These are phyloP conservation scores for Oligia latruncula DNA, from an alignment of 2,888 invertebrate genomes.

Conservation along the genomic window DNA sequence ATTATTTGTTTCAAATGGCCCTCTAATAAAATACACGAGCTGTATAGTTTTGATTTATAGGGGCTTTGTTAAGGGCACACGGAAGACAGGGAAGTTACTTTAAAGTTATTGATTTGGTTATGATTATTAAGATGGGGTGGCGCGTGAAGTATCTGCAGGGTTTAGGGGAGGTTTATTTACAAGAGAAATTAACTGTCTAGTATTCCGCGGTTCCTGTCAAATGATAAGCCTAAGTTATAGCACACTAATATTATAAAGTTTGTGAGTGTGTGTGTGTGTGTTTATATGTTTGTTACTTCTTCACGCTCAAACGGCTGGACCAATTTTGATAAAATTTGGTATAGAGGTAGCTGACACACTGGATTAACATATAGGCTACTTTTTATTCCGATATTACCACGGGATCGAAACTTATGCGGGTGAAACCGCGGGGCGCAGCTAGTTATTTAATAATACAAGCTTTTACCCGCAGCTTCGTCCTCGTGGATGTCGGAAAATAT, in stretches of 20 bases:
- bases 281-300: too few relatives aligned
- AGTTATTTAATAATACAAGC: neutral
- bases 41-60: constrained; percentile 65
- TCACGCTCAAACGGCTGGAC: too few relatives aligned
- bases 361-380: too few relatives aligned
- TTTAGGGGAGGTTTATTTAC: too few relatives aligned
- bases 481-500: neutral
- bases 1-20: constrained; percentile 70
- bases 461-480: neutral
- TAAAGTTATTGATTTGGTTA: constrained; percentile 36
- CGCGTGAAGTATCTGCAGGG: neutral
- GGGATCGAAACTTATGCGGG: too few relatives aligned
- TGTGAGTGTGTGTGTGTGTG: too few relatives aligned
- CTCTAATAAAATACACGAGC: constrained; percentile 64
- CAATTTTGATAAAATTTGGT: too few relatives aligned
- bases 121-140: constrained; percentile 16
- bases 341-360: too few relatives aligned
- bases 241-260: too few relatives aligned
- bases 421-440: too few relatives aligned
- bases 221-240: neutral
- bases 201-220: neutral
- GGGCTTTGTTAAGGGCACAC: constrained; percentile 29
- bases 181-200: neutral
- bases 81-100: constrained; percentile 9
- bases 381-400: too few relatives aligned